Evolutionary conservation across 2,113 vertebrate genomes (phyloP).

Genomic region (Agapornis roseicollis): DNA sequence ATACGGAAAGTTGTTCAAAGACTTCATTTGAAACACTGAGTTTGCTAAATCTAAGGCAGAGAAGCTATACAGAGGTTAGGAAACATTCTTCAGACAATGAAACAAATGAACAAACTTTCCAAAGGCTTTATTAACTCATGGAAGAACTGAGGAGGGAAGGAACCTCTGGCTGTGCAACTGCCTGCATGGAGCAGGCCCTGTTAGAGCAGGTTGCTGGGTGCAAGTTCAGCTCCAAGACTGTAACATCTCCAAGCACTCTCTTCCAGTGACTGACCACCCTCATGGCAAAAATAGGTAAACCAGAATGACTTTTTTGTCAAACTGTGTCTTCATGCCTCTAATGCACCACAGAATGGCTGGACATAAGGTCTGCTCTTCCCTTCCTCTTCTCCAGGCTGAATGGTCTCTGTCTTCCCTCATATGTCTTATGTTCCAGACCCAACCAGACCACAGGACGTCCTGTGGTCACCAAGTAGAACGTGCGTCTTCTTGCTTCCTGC

Average conservation of each 20-base stretch:
- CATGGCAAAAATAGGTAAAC: not conserved
- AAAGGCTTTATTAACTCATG: not conserved
- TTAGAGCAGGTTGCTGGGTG: not conserved
- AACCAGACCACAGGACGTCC: not conserved
- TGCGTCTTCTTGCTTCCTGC: not conserved
- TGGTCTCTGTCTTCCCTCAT: not conserved
- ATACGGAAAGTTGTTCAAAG: not conserved
- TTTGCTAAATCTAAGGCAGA: not conserved
- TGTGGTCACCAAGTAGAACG: not conserved
- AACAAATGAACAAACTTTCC: not conserved
- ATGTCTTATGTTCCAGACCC: not conserved
- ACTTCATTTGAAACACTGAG: not conserved
- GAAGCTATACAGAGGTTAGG: not conserved
- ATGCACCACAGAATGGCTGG: not conserved
- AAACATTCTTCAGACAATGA: not conserved
- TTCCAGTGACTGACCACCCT: not conserved
- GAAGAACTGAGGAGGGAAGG: not conserved
- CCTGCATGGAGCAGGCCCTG: not conserved
- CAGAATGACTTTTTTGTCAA: not conserved
- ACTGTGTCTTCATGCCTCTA: not conserved
- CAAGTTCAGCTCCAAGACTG: not conserved
- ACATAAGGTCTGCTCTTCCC: not conserved
- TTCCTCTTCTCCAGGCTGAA: not conserved
- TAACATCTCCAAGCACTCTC: not conserved
- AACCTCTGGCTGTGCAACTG: not conserved